phyloP scores from a whole-genome alignment of 2,113 vertebrate species.

The Cygnus buccinator region DNA sequence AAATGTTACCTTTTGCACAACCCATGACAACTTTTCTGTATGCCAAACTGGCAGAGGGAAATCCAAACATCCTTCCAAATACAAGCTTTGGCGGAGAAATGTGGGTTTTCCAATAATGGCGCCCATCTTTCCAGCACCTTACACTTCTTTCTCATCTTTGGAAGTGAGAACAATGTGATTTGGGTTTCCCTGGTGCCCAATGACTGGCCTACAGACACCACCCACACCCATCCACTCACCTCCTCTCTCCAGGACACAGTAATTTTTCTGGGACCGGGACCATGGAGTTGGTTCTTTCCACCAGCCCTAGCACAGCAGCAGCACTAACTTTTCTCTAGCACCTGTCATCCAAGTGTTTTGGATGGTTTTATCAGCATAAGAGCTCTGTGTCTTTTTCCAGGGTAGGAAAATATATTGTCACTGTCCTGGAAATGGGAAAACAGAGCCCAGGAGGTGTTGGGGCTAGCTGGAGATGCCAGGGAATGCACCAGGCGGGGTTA shows the following conservation, averaged over 20 bases:
- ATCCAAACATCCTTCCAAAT: not conserved
- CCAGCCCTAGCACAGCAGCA: no score
- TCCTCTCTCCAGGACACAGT: not conserved
- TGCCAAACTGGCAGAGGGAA: not conserved
- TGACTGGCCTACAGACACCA: not conserved
- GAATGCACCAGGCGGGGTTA: no score
- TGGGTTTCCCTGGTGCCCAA: not conserved
- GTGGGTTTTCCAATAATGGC: not conserved
- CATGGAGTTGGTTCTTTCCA: no score
- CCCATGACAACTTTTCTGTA: not conserved
- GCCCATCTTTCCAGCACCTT: not conserved
- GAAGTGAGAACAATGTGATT: not conserved
- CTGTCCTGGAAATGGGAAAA: no score
- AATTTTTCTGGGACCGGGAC: no score
- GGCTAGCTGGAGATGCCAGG: no score
- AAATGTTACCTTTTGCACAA: not conserved
- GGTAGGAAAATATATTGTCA: no score
- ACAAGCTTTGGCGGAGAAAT: not conserved
- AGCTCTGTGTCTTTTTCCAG: no score
- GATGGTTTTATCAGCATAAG: no score
- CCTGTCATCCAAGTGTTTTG: no score
- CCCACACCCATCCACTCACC: not conserved
- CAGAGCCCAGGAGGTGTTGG: not conserved
- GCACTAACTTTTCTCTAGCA: no score
- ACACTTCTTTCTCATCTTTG: not conserved